phyloP scores from a whole-genome alignment of 2,113 vertebrate species.

The Eurypyga helias region DNA sequence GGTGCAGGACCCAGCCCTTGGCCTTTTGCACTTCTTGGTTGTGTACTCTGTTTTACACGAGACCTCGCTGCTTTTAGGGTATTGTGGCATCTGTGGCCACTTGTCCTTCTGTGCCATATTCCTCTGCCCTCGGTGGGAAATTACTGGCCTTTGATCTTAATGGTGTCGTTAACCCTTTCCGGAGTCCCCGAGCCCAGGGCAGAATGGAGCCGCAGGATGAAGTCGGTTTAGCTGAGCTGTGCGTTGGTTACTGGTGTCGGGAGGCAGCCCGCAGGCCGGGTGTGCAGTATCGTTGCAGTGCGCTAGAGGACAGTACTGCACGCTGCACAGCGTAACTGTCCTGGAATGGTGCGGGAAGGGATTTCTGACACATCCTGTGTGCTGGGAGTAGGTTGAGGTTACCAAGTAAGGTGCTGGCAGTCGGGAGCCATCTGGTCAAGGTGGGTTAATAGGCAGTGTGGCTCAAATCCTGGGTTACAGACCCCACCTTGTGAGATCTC shows the following conservation, averaged over 20 bases:
- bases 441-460: not conserved
- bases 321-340: not conserved
- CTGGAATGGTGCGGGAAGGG: not conserved
- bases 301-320: constrained; percentile 61
- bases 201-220: not conserved
- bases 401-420: not conserved
- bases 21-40: too few species aligned
- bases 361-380: rapidly evolving
- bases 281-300: not conserved
- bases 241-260: not conserved
- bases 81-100: too few species aligned
- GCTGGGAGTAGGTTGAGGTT: not conserved
- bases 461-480: not conserved
- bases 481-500: not conserved
- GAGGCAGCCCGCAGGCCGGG: not conserved
- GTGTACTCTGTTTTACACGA: too few species aligned
- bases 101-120: too few species aligned
- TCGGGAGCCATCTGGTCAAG: not conserved
- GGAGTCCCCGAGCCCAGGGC: too few species aligned
- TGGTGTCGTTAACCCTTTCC: too few species aligned
- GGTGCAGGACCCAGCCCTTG: too few species aligned
- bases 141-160: too few species aligned
- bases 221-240: not conserved
- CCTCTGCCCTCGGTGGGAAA: too few species aligned
- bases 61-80: too few species aligned